These are phyloP conservation scores for Zosterops hypoxanthus DNA, from an alignment of 2,113 vertebrate genomes.

Conservation along the genomic window DNA sequence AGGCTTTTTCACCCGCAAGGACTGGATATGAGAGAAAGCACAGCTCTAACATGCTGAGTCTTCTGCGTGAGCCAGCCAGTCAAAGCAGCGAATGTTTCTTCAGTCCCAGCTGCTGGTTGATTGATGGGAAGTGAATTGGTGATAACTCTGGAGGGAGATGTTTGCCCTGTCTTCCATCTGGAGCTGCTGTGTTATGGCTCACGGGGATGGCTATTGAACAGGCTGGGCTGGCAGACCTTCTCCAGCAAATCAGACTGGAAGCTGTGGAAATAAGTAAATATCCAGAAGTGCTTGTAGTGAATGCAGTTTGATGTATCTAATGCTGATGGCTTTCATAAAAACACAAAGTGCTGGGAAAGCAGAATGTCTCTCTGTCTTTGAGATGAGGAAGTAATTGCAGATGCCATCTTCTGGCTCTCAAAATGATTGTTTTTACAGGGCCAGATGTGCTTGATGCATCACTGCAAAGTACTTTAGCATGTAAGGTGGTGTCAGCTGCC, in stretches of 20 bases:
- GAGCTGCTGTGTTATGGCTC: conserved; percentile 71
- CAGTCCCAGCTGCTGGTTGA: conserved; percentile 72
- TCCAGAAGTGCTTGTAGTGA: conserved; percentile 55
- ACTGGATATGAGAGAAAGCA: not conserved
- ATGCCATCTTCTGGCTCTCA: not conserved
- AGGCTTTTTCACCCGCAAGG: not conserved
- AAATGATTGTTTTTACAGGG: not conserved
- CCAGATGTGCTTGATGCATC: not conserved
- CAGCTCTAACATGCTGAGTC: not conserved
- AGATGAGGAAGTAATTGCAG: not conserved
- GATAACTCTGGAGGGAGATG: conserved; percentile 68
- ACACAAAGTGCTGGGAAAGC: not conserved
- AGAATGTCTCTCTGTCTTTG: not conserved
- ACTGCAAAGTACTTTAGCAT: not conserved
- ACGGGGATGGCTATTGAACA: conserved; percentile 56
- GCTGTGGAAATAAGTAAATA: conserved; percentile 51
- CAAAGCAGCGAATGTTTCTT: conserved; percentile 9
- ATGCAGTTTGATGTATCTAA: conserved; percentile 23
- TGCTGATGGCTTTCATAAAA: conserved; percentile 19
- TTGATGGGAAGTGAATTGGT: conserved; percentile 69
- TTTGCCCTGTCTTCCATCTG: conserved; percentile 77
- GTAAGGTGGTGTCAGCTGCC: not conserved
- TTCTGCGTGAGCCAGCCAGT: conserved; percentile 19
- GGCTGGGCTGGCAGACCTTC: conserved; percentile 59
- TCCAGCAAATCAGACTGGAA: conserved; percentile 14